These are phyloP conservation scores for Caenorhabditis brenneri DNA, from an alignment of 1,140 invertebrate genomes.

Conservation along the genomic window DNA sequence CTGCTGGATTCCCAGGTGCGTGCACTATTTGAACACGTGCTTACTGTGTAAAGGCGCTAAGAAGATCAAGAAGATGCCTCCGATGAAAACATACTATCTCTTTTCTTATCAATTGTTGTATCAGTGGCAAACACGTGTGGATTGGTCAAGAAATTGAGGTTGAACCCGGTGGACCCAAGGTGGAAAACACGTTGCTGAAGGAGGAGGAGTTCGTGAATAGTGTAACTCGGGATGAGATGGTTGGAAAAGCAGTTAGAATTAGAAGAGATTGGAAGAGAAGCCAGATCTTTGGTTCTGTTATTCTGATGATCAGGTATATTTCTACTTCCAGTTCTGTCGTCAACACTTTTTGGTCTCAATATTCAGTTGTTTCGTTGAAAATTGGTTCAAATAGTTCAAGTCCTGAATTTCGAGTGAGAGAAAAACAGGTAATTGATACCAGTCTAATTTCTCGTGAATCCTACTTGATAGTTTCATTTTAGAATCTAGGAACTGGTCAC, in stretches of 20 bases:
- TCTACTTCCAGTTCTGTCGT: background rate
- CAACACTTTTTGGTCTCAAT: conserved; percentile 18
- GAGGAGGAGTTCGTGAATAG: background rate
- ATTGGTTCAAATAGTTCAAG: background rate
- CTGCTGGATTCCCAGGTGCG: background rate
- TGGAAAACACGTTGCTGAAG: conserved; percentile 7
- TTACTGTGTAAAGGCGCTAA: conserved; percentile 26
- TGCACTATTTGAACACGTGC: conserved; percentile 43
- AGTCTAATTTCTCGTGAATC: no score
- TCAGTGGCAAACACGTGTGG: conserved; percentile 28
- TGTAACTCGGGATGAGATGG: background rate
- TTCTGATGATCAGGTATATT: background rate
- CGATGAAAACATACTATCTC: conserved; percentile 3
- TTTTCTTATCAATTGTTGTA: conserved; percentile 11
- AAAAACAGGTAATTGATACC: no score
- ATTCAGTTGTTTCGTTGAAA: background rate
- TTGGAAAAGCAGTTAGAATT: background rate
- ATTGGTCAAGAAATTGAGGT: conserved; percentile 24
- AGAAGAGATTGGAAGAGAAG: background rate
- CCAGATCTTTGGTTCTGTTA: conserved; percentile 3
- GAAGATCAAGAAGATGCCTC: conserved; percentile 16
- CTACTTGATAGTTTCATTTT: no score
- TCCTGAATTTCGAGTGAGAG: no score
- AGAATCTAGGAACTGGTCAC: no score
- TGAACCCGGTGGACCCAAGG: conserved; percentile 7